Conservation (phyloP, 2,797 vertebrate genomes). For the Sebastes trivittatus region DNA sequence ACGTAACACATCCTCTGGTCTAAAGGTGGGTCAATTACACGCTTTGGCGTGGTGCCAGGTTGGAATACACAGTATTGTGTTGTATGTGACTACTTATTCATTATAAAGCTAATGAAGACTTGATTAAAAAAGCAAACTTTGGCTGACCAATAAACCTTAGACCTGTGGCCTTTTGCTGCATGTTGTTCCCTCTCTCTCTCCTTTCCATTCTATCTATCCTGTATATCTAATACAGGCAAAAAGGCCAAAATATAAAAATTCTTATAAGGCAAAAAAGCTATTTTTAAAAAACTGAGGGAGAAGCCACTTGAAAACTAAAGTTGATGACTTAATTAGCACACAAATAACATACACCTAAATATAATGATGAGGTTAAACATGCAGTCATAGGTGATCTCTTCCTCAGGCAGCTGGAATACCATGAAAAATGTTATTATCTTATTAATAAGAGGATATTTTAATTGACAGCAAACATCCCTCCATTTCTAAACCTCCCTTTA, state of each 20-base stretch:
- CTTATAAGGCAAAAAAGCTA: too few species aligned
- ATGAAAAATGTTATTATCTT: neutral
- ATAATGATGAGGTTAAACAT: neutral
- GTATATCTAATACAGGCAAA: too few species aligned
- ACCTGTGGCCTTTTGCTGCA: too few species aligned
- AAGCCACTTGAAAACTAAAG: neutral
- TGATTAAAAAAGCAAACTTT: neutral
- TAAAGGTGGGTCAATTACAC: too few species aligned
- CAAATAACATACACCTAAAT: neutral
- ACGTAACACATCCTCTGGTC: too few species aligned
- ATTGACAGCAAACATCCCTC: neutral
- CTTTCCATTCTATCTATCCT: too few species aligned
- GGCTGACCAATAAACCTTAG: too few species aligned
- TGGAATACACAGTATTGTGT: neutral
- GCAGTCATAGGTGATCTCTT: neutral
- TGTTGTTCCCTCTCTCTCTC: too few species aligned
- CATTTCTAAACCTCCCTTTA: constrained; percentile 12
- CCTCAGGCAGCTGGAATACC: neutral
- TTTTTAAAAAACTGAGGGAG: neutral
- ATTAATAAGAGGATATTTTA: constrained; percentile 14
- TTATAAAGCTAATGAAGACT: neutral
- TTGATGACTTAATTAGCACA: neutral
- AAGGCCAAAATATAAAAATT: neutral
- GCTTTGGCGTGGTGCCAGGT: too few species aligned
- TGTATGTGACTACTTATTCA: neutral